phyloP scores from a whole-genome alignment of 2,888 invertebrate genomes.

The Sminthurides aquaticus region DNA sequence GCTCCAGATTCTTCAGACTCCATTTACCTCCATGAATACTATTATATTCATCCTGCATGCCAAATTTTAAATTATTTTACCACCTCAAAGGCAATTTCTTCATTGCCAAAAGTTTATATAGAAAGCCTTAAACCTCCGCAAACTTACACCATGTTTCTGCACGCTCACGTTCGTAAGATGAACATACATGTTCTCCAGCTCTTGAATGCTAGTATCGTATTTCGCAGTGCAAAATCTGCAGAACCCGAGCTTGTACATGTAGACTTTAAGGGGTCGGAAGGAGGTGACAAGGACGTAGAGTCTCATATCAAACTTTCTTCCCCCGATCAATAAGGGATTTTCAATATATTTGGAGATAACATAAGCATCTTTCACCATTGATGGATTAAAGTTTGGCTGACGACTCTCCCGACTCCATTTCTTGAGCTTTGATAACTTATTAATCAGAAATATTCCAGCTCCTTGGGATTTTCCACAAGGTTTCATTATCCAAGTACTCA shows the following conservation, averaged over 20 bases:
- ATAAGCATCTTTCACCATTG: slow-evolving; percentile 79
- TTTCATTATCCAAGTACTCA: slow-evolving; percentile 90
- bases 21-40: slow-evolving; percentile 89
- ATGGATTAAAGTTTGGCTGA: slow-evolving; percentile 69
- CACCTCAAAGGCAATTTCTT: not conserved
- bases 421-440: slow-evolving; percentile 87
- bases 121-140: too few relatives aligned
- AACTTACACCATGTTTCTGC: slow-evolving; percentile 84
- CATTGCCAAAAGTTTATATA: not conserved
- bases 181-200: slow-evolving; percentile 85
- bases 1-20: slow-evolving; percentile 79
- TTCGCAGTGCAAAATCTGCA: slow-evolving; percentile 94
- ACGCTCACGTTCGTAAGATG: slow-evolving; percentile 95
- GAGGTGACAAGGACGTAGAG: slow-evolving; percentile 94
- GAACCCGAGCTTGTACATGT: slow-evolving; percentile 85
- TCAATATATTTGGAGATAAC: slow-evolving; percentile 90
- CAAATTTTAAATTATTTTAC: not conserved
- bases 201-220: slow-evolving; percentile 80
- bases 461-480: slow-evolving; percentile 92
- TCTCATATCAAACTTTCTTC: slow-evolving; percentile 92
- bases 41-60: slow-evolving; percentile 77
- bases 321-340: slow-evolving; percentile 78
- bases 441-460: slow-evolving; percentile 90
- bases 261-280: slow-evolving; percentile 85
- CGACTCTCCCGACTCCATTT: slow-evolving; percentile 82